Base-by-base conservation (phyloP, 2,797 vertebrate species). In the Dendrocincla tyrannina region DNA sequence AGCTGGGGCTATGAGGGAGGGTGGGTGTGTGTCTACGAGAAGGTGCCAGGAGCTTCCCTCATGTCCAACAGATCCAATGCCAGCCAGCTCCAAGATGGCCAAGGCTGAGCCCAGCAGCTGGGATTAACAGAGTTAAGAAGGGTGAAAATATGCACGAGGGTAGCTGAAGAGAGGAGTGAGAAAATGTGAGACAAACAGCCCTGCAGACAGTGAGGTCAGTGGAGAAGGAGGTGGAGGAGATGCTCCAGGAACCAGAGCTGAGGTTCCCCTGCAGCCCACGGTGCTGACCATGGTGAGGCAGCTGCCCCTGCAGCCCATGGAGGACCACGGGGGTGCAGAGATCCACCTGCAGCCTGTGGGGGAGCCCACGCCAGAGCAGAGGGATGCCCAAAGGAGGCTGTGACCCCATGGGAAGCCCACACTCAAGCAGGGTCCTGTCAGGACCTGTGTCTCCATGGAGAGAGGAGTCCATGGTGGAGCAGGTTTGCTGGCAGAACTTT, bases 191-290 rank as follows among this genome's bases (percentile, higher is more conserved):
- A 53, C 30, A 12, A 4, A 53, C 4, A 52, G 46, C 14, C 3
- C 24, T 46, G 46, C 13, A 59, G 85, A 15, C 11, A 8, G 6
- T 5, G 2, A 52, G 52, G 5, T 53, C 1, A 0, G 25, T 23
- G 55, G 15, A 68, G 39, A 37, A 39, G 32, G 27, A 52, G 4
- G 23, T 20, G 53, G n/a, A 25, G 24, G 62, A 67, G 17, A 2
- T 13, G 60, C 46, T 18, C 14, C 62, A 53, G 52, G n/a, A 1
- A 1, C 24, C 0, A 0, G 68, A 52, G 20, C 28, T 30, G 76
- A 1, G 25, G 13, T 16, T 55, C 41, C 41, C 4, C 67, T 44
- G 27, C 50, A 44, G 67, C 27, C 28, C 7, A 0, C 11, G 59
- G 18, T 39, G 39, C 39, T 13, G 39, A 39, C 13, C 39, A 39